Base-by-base conservation (phyloP, 2,113 vertebrate genomes). In the Colossoma macropomum region DNA sequence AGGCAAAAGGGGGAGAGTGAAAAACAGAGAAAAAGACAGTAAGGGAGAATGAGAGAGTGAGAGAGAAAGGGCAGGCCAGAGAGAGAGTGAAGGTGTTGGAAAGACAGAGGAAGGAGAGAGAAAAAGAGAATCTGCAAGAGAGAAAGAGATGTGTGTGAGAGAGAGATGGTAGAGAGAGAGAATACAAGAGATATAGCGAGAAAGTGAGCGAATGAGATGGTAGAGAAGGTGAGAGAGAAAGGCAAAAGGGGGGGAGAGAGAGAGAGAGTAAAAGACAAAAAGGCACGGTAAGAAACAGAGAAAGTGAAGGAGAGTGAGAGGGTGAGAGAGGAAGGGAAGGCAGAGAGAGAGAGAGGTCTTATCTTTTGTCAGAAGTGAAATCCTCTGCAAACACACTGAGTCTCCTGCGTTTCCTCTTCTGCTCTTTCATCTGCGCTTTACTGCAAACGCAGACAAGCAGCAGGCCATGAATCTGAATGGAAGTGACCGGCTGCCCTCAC, bases 351-450 rank as follows among this genome's bases (percentile, higher is more conserved):
- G 59, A 62, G 25, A 25, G 21, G 5, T 17, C 25, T 60, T 62
- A 10, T 23, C 59, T 28, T 65, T 65, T 65, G 62, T 65, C 41
- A 17, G 50, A 52, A 52, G 50, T 17, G 16, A 16, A 19, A 52
- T 52, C 50, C 15, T 52, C 17, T 52, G 28, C 77, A 68, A 28
- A 34, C 75, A 86, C 66, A 19, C 9, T 9, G 66, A 69, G 81
- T 69, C 80, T 75, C 54, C 50, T 30, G 63, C 28, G 80, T 88
- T 82, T 85, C 62, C 34, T 28, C 62, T 48, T 60, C 56, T 28
- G 19, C 13, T 80, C 85, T 82, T 91, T 89, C 63, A 87, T 89
- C 87, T 85, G 60, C 85, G 78, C 81, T 21, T 85, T 50, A 65
- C 13, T 27, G 65, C 59, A 76, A 54, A 38, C 38, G 71, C 50